Percentiles rank a stretch among this genome's conserved stretches.
Conservation (phyloP, 2,888 invertebrate genomes). For the Ichneumoninae sp. region DNA sequence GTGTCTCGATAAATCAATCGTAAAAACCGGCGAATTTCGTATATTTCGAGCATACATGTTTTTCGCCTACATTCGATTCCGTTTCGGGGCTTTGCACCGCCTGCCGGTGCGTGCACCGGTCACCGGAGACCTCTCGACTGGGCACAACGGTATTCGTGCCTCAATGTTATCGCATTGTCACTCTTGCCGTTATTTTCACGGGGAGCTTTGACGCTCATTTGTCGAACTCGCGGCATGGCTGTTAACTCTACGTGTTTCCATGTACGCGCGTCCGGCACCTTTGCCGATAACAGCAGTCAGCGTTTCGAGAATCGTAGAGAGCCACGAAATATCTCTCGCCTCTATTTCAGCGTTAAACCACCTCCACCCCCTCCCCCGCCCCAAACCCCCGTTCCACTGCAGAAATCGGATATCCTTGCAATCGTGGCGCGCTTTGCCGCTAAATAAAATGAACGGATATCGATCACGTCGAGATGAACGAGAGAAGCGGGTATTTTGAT, state of each 20-base stretch:
- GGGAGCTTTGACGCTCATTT: slow-evolving; percentile 35
- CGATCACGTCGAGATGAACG: slow-evolving; percentile 29
- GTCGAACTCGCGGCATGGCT: not conserved
- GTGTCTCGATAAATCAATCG: too few species aligned
- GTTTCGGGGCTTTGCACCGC: not conserved
- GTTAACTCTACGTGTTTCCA: not conserved
- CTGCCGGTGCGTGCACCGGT: not conserved
- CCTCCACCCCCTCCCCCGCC: not conserved
- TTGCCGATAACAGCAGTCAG: not conserved
- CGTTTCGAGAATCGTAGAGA: not conserved
- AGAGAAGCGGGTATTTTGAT: not conserved
- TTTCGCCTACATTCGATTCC: too few species aligned
- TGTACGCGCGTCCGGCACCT: not conserved
- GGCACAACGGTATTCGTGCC: slow-evolving; percentile 72
- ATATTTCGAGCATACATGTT: too few species aligned
- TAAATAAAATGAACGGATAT: slow-evolving; percentile 35
- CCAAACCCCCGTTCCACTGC: not conserved
- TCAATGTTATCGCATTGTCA: slow-evolving; percentile 75
- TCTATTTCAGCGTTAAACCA: slow-evolving; percentile 39
- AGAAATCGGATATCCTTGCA: slow-evolving; percentile 61
- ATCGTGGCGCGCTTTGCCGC: slow-evolving; percentile 47
- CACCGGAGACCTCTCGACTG: slow-evolving; percentile 35
- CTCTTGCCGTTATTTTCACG: slow-evolving; percentile 64
- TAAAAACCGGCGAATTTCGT: too few species aligned
- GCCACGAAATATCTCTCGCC: slow-evolving; percentile 39